Base-by-base conservation (phyloP, 1,140 invertebrate genomes). In the Zaprionus nigranus region DNA sequence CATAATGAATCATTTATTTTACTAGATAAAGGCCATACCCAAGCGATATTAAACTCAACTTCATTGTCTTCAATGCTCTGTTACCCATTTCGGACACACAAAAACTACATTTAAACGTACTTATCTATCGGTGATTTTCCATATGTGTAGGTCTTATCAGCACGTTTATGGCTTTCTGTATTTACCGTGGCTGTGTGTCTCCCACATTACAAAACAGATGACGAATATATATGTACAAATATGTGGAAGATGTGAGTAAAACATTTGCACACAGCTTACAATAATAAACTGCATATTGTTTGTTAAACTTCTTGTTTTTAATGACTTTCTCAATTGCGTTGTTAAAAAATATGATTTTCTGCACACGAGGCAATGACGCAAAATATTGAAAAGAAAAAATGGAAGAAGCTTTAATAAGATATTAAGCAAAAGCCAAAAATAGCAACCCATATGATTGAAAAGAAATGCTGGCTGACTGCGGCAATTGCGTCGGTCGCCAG, bases 381-480 rank as follows among this genome's bases (percentile, higher is more conserved):
- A 64, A 75, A 54, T 75, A 71, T 46, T 58, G 59, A 61, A 69
- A 75, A 22, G 5, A 69, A 69, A 69, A 75, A 49, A 22, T 22
- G 17, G 7, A 3, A 46, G 2, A 46, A 60, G 59, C 57, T 68
- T 57, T 26, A 61, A 61, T 68, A 54, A n/a, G 56, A 62, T 62
- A 63, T 58, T 69, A 12, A n/a, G n/a, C n/a, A 38, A 51, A 34
- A 38, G 15, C 72, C 61, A 69, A 63, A 70, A 71, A 60, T 75
- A 71, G 36, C 34, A 5, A 36, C 46, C n/a, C 59, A 75, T 36
- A 40, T 75, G 43, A 75, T 75, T 75, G 59, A 54, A 53, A 75
- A 70, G 53, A 69, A 46, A 46, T 46, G 40, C n/a, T 46, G n/a
- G 40, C 40, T 7, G n/a, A 17, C 40, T 43, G 40, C 2, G 40